These are phyloP conservation scores for Chlorocebus sabaeus DNA, from an alignment of 2,113 vertebrate species.

Conservation along the genomic window DNA sequence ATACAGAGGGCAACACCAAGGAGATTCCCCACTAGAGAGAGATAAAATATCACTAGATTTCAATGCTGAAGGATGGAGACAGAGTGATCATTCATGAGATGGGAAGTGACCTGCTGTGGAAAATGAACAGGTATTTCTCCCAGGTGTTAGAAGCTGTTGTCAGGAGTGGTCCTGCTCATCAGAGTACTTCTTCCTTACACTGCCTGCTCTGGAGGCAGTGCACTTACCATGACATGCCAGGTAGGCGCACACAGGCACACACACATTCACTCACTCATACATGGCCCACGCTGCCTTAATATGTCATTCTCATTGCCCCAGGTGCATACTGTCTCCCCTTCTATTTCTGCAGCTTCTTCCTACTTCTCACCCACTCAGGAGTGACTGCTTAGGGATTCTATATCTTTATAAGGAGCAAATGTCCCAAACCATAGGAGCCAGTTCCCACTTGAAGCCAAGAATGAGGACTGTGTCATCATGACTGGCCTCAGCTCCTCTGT, in stretches of 20 bases:
- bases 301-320: neutral
- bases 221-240: too few relatives aligned
- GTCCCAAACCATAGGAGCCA: neutral
- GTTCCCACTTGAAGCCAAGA: neutral
- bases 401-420: neutral
- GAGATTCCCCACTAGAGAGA: constrained; percentile 23
- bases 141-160: neutral
- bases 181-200: neutral
- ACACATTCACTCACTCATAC: accelerated
- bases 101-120: neutral
- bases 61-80: neutral
- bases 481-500: neutral
- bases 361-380: neutral
- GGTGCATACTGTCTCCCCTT: neutral
- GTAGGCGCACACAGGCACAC: accelerated
- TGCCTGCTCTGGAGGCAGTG: neutral
- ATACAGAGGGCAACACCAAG: constrained; percentile 44
- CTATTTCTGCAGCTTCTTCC: neutral
- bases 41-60: neutral
- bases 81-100: constrained; percentile 24
- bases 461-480: neutral
- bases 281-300: accelerated
- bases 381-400: neutral
- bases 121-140: constrained; percentile 28
- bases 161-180: neutral